Base-by-base conservation (phyloP, 2,113 vertebrate species). In the Cynocephalus volans region DNA sequence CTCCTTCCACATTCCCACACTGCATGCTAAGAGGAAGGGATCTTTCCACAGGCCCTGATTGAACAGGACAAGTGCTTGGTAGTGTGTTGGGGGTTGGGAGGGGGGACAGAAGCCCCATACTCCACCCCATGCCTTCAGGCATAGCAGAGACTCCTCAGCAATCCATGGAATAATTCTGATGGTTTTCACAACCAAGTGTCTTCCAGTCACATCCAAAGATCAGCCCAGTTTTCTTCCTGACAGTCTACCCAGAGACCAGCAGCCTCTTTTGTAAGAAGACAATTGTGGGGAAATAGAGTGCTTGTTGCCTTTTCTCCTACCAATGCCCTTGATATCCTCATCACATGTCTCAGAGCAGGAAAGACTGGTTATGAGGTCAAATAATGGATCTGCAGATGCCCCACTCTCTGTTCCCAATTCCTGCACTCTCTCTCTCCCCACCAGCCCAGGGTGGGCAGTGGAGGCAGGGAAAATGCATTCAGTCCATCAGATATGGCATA, bases 401-500 rank as follows among this genome's bases (percentile, higher is more conserved):
- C 54, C 50, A 19, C 36, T 56, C 70, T 56, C 52, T 45, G 14
- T 33, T 77, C 86, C 73, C 73, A 73, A 5, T 36, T 28, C 52
- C 75, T 21, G 3, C 50, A 2, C 52, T 7, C 4, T 23, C 72
- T 23, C 72, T 69, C 36, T 79, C 79, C 64, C 33, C 54, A 10
- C 72, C 65, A 54, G 52, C 70, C 70, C 33, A 23, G 92, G 45
- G 36, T 18, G 0, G 36, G 58, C 70, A 54, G 36, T 6, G 5
- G 77, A 95, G 81, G 54, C 54, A 1, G 36, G 70, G 92, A 90
- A 92, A 93, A 93, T 92, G 84, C 75, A 48, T 86, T 88, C 73
- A 48, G 83, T 76, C 96, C 92, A 88, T 96, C 96, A 96, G 96
- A 50, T 89, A 13, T 82, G 92, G 89, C 86, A 96, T 75, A 89